Evolutionary conservation across 2,888 invertebrate genomes (phyloP).

Genomic region (Psococerastis gibbosa): DNA sequence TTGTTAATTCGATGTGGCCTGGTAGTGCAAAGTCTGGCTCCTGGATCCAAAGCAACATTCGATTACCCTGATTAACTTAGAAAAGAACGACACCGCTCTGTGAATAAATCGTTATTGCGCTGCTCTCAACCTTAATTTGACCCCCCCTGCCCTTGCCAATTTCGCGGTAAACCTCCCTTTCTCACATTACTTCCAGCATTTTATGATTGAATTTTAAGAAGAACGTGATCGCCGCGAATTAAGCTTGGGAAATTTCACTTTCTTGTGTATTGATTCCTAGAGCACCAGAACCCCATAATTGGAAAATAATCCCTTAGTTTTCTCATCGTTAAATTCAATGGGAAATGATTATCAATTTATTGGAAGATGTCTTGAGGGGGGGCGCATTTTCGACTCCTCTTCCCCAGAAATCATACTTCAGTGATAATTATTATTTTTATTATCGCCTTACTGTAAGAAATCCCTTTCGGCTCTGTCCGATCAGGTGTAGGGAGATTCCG

Average conservation of each 20-base stretch:
- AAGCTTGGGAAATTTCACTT: background rate
- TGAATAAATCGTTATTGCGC: background rate
- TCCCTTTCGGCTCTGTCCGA: no score
- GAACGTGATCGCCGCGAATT: background rate
- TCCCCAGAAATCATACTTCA: no score
- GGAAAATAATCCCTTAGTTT: background rate
- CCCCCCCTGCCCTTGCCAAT: background rate
- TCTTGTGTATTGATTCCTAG: background rate
- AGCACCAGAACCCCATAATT: background rate
- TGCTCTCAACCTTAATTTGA: background rate
- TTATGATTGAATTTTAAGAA: background rate
- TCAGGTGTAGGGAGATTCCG: no score
- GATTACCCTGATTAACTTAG: background rate
- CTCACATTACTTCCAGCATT: background rate
- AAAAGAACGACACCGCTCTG: background rate
- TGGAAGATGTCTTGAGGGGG: background rate
- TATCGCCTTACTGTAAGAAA: no score
- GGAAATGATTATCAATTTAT: background rate
- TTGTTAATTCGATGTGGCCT: no score
- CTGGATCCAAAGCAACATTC: background rate
- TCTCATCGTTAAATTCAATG: background rate
- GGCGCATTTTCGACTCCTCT: background rate
- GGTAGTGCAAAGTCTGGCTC: background rate
- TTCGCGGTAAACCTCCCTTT: background rate
- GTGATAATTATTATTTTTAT: no score